phyloP scores from a whole-genome alignment of 1,140 invertebrate species.

The Bombus huntii region DNA sequence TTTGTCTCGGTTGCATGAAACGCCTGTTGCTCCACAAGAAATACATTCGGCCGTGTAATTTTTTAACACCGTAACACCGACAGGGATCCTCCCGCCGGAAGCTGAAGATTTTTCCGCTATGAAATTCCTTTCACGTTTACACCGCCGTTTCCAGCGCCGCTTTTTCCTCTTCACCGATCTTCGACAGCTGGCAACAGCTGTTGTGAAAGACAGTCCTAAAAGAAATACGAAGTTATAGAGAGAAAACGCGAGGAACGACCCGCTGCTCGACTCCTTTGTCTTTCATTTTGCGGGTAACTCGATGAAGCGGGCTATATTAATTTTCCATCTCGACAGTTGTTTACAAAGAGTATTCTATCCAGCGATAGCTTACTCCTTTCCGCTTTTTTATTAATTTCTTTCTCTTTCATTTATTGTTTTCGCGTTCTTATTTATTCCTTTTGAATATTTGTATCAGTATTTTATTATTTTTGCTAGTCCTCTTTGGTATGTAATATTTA shows the following conservation, averaged over 20 bases:
- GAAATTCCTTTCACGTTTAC: slow-evolving; percentile 70
- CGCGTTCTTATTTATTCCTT: not conserved
- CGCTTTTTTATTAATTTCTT: not conserved
- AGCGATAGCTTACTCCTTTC: not conserved
- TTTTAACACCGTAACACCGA: slow-evolving; percentile 44
- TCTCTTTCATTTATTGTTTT: not conserved
- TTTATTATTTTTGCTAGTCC: not conserved
- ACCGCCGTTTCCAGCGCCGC: slow-evolving; percentile 42
- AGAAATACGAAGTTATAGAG: slow-evolving; percentile 56
- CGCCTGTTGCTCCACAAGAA: slow-evolving; percentile 48
- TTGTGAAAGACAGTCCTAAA: slow-evolving; percentile 59
- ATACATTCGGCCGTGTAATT: slow-evolving; percentile 44
- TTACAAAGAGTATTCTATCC: not conserved
- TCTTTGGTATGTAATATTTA: not conserved
- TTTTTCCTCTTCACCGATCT: slow-evolving; percentile 51
- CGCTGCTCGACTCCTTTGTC: slow-evolving; percentile 42
- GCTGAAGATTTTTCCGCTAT: slow-evolving; percentile 55
- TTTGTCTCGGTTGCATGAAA: not conserved
- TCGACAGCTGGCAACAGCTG: slow-evolving; percentile 70
- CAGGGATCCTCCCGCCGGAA: slow-evolving; percentile 18
- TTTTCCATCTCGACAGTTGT: slow-evolving; percentile 41
- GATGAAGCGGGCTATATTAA: slow-evolving; percentile 52
- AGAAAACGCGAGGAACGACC: slow-evolving; percentile 39
- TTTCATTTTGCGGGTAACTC: slow-evolving; percentile 42
- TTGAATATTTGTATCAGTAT: not conserved